A percentile compares a stretch with the other conserved stretches of the same genome.
phyloP scores from a whole-genome alignment of 23 tunicate species.

The Phallusia fumigata region DNA sequence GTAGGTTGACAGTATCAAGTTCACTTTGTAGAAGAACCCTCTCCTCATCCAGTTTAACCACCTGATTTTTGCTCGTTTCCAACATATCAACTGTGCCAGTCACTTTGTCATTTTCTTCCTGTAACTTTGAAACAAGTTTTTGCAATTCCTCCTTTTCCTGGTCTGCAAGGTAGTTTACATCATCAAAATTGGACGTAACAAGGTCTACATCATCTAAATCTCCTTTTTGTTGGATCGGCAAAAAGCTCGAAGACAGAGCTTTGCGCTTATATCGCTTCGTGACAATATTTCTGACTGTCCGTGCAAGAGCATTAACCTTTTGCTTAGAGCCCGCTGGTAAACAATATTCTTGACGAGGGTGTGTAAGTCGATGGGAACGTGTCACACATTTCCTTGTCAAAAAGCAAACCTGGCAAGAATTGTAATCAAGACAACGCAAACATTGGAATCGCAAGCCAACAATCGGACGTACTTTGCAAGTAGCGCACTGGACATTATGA shows the following conservation, averaged over 20 bases:
- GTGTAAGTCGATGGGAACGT: constrained; percentile 61
- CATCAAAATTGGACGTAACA: constrained; percentile 27
- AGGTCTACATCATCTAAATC: neutral
- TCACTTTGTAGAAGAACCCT: constrained; percentile 30
- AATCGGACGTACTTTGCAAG: constrained; percentile 76
- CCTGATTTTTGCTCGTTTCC: constrained; percentile 36
- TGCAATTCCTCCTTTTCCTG: constrained; percentile 66
- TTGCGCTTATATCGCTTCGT: constrained; percentile 86
- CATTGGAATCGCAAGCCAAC: constrained; percentile 88
- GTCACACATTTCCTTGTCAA: constrained; percentile 34
- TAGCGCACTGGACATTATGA: constrained; percentile 64
- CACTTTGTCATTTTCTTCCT: constrained; percentile 61
- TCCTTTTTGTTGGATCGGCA: constrained; percentile 45
- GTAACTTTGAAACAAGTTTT: constrained; percentile 58
- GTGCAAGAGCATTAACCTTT: constrained; percentile 68
- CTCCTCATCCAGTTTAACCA: constrained; percentile 21
- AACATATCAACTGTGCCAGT: constrained; percentile 52
- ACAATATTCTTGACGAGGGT: constrained; percentile 89
- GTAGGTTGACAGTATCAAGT: constrained; percentile 47
- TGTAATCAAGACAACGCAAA: constrained; percentile 72
- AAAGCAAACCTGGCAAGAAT: constrained; percentile 80
- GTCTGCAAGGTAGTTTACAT: constrained; percentile 53
- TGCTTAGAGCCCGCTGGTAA: constrained; percentile 65
- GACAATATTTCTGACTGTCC: constrained; percentile 79
- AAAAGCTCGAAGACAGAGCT: constrained; percentile 41